Evolutionary conservation across 2,888 invertebrate genomes (phyloP).

Genomic region (Amphimallon solstitiale): DNA sequence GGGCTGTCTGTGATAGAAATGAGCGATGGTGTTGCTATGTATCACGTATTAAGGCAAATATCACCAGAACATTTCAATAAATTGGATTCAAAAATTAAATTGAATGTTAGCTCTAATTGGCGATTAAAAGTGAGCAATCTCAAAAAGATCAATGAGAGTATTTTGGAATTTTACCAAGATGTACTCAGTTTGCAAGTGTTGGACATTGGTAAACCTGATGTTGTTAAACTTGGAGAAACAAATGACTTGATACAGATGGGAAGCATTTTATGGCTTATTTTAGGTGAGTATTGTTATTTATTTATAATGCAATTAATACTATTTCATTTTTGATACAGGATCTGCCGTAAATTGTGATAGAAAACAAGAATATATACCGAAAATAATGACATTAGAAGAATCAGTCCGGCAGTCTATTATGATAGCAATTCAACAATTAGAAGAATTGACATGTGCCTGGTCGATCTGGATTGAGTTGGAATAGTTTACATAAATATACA

Average conservation of each 20-base stretch:
- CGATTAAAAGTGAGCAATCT: constrained; percentile 88
- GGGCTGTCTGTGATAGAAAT: constrained; percentile 76
- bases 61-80: constrained; percentile 86
- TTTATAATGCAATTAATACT: too few relatives aligned
- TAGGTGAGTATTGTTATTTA: constrained; percentile 79
- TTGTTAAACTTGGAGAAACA: constrained; percentile 84
- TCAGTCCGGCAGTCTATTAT: constrained; percentile 92
- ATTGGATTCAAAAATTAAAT: constrained; percentile 87
- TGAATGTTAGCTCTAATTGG: constrained; percentile 88
- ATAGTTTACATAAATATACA: constrained; percentile 63
- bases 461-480: constrained; percentile 67
- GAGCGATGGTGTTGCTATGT: constrained; percentile 89
- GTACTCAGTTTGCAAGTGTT: constrained; percentile 83
- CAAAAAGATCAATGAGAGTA: constrained; percentile 84
- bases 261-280: constrained; percentile 85
- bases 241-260: constrained; percentile 84
- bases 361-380: constrained; percentile 91
- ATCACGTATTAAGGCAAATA: constrained; percentile 86
- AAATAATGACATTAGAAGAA: constrained; percentile 93
- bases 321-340: constrained; percentile 62
- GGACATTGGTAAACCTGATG: constrained; percentile 87
- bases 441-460: constrained; percentile 73
- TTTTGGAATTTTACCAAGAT: constrained; percentile 90
- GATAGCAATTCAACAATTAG: constrained; percentile 91
- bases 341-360: constrained; percentile 95